Conservation (phyloP, 2,113 vertebrate species). For the Brevimyrus niger region DNA sequence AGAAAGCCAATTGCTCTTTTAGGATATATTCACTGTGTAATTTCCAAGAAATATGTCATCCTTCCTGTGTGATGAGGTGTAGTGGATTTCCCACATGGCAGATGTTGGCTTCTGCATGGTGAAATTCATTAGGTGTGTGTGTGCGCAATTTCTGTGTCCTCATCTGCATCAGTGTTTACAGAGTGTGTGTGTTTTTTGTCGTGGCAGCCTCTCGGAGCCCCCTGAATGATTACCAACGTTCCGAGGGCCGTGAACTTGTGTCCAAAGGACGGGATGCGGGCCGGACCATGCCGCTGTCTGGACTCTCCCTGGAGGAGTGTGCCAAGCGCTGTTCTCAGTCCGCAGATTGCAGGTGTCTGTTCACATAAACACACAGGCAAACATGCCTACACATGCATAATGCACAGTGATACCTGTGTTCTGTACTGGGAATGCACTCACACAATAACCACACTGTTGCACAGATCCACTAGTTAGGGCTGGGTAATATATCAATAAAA, state of each 20-base stretch:
- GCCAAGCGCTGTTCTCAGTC: constrained; percentile 65
- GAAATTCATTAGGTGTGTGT: neutral
- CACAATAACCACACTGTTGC: neutral
- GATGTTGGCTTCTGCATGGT: neutral
- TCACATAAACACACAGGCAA: neutral
- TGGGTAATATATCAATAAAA: neutral
- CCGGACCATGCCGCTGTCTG: constrained; percentile 28
- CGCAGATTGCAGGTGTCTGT: constrained; percentile 72
- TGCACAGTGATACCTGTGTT: neutral
- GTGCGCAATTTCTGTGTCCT: neutral
- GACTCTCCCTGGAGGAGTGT: constrained; percentile 68
- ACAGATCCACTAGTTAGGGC: neutral
- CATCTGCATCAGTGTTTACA: neutral
- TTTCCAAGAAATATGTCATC: neutral
- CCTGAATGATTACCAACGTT: constrained; percentile 86
- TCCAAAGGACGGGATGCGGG: constrained; percentile 37
- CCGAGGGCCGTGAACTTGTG: constrained; percentile 72
- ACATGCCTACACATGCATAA: neutral
- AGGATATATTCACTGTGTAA: neutral
- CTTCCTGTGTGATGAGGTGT: neutral
- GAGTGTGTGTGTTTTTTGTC: constrained; percentile 3
- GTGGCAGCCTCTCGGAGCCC: constrained; percentile 69
- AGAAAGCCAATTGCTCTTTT: neutral
- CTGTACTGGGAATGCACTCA: neutral
- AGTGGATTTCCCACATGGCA: neutral